A percentile compares a stretch with the other conserved stretches of the same genome.
These are phyloP conservation scores for Aphis gossypii DNA, from an alignment of 1,140 invertebrate species.

Conservation along the genomic window DNA sequence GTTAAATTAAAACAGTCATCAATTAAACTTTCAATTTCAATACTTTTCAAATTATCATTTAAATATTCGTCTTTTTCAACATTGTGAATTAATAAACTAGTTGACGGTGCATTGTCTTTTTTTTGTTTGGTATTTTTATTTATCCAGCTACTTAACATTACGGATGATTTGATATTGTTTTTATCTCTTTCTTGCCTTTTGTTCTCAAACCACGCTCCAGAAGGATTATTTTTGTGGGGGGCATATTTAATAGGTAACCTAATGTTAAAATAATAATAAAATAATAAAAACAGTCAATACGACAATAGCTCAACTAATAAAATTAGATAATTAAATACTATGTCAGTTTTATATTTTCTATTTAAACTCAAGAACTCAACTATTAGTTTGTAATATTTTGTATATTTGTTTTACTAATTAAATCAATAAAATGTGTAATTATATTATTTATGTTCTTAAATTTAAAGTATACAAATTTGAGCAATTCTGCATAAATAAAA, in stretches of 20 bases:
- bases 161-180: slow-evolving; percentile 13
- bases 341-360: no score
- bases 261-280: slow-evolving; percentile 12
- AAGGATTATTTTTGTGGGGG: not conserved
- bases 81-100: not conserved
- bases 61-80: no score
- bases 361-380: no score
- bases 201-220: not conserved
- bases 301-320: no score
- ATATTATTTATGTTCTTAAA: no score
- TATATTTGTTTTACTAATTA: no score
- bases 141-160: slow-evolving; percentile 29
- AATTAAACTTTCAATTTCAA: slow-evolving; percentile 18
- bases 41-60: not conserved
- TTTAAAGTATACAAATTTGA: no score
- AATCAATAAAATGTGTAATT: no score
- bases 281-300: no score
- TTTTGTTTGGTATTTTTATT: not conserved
- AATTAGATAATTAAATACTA: no score
- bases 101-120: not conserved
- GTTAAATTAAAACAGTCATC: not conserved
- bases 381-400: no score
- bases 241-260: slow-evolving; percentile 23
- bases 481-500: no score
- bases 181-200: slow-evolving; percentile 7